Base-by-base conservation (phyloP, 1,140 invertebrate species). In the Laodelphax striatellus region DNA sequence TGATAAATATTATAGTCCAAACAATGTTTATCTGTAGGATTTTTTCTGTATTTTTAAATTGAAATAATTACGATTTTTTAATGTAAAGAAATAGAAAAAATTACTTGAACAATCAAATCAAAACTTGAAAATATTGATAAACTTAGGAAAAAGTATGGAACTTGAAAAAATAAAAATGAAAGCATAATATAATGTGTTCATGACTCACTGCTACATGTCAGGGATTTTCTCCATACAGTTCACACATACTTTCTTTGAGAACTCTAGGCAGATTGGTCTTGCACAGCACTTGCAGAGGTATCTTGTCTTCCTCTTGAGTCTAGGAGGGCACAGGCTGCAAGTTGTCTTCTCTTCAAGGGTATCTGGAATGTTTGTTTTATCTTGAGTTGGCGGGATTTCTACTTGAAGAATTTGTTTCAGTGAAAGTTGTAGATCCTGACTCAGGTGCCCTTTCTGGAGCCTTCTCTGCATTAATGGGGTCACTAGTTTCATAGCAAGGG, bases 381-480 rank as follows among this genome's bases (percentile, higher is more conserved):
- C 46, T 50, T 50, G 16, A 19, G 8, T 50, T 17, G 21, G n/a
- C 46, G 16, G 16, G 16, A 50, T 50, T 19, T 19, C 46, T 17
- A 17, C 21, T 50, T 22, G 16, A 19, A 50, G 6, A 50, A 22
- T 50, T 50, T 6, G 5, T 22, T 22, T 50, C 46, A 50, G 46
- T 50, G 16, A 19, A 19, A 19, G 16, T 50, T 17, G 46, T 22
- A 50, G 16, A 50, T 19, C 16, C 16, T 19, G 16, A 19, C 16
- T 50, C 21, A 50, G 46, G 6, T 22, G 46, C 21, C 21, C 46
- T 50, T 19, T 50, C 16, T 50, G 46, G 16, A 22, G 46, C 34
- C 67, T 66, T 61, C 64, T 65, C 65, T 67, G 57, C 57, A 70
- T 43, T 19, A 65, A 64, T n/a, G 61, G 60, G 28, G 16, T 38